Evolutionary conservation across 2,797 vertebrate species (phyloP).

Genomic region (Tenualosa thibaudeaui): DNA sequence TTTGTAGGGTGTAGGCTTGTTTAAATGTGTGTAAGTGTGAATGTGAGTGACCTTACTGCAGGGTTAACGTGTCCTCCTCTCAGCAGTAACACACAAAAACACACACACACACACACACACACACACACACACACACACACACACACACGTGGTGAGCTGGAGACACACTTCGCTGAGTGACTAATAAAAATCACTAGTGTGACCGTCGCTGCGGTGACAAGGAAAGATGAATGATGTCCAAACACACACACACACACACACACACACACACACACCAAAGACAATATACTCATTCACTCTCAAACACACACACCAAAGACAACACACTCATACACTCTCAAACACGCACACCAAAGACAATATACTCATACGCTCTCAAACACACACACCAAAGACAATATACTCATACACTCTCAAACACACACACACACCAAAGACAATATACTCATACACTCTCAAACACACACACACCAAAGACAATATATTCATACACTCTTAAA

Average conservation of each 20-base stretch:
- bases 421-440: no score
- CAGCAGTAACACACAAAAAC: neutral
- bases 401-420: no score
- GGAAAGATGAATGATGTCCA: neutral
- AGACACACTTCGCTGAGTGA: neutral
- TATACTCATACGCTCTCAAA: neutral
- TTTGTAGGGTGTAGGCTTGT: neutral
- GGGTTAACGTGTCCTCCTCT: neutral
- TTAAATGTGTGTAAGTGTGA: neutral
- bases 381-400: neutral
- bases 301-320: neutral
- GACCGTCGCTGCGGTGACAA: neutral
- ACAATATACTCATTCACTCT: no score
- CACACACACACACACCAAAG: no score
- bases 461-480: no score
- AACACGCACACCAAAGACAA: neutral
- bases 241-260: neutral
- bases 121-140: slow-evolving; percentile 10
- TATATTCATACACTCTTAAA: no score
- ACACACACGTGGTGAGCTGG: neutral
- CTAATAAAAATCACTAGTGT: neutral
- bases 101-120: slow-evolving; percentile 13
- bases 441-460: no score
- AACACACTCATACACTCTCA: no score
- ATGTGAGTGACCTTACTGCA: neutral